Base-by-base conservation (phyloP, 2,113 vertebrate genomes). In the Pungitius pungitius region DNA sequence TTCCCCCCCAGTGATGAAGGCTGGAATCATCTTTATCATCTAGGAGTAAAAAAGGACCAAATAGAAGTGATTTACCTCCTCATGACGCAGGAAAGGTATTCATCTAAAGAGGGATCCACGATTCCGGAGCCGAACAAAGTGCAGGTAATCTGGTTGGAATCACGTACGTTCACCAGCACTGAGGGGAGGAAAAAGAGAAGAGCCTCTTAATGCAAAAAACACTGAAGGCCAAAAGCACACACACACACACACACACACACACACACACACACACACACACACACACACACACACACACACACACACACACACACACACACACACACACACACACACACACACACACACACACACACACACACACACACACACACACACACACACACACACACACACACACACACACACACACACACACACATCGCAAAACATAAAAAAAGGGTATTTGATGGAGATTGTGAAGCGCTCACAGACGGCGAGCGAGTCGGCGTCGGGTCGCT, bases 381-480 rank as follows among this genome's bases (percentile, higher is more conserved):
- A n/a, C n/a, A n/a, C n/a, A n/a, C n/a, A n/a, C n/a, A n/a, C n/a
- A n/a, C n/a, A n/a, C n/a, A n/a, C n/a, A n/a, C n/a, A n/a, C n/a
- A n/a, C n/a, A n/a, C n/a, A n/a, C n/a, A n/a, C n/a, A n/a, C n/a
- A n/a, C n/a, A n/a, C n/a, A n/a, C n/a, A n/a, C 4, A 52, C 26
- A 26, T 26, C 51, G 11, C 8, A 26, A 62, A 26, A 22, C 40
- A 17, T 11, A 30, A 30, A 22, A 1, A 49, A 43, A 20, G 49
- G 26, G 26, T 26, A 3, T 7, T 56, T 33, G 54, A 9, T 15
- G 26, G 27, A 33, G 26, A 13, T 33, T 27, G 14, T 54, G 56
- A 66, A 55, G 24, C 47, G 89, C 95, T 22, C 92, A 97, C 96
- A 94, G 59, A 95, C 94, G 30, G 91, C 88, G 20, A 97, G 92